Evolutionary conservation across 2,797 vertebrate species (phyloP).

Genomic region (Melanotaenia maccullochi): DNA sequence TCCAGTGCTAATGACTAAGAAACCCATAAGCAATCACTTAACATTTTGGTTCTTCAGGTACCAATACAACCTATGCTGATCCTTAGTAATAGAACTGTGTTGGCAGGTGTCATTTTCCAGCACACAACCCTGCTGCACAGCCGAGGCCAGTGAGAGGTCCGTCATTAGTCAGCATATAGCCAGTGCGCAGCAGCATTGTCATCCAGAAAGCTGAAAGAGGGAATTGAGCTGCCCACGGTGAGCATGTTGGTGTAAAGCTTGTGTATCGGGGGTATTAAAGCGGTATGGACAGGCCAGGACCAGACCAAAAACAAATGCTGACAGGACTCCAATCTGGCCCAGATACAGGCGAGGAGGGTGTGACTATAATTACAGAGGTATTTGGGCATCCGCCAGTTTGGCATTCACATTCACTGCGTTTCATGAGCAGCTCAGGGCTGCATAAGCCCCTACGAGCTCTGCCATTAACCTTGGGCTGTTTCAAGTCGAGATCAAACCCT

Average conservation of each 20-base stretch:
- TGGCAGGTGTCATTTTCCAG: slow-evolving; percentile 42
- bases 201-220: slow-evolving; percentile 64
- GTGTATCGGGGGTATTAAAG: slow-evolving; percentile 63
- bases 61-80: slow-evolving; percentile 18
- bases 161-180: slow-evolving; percentile 75
- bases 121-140: slow-evolving; percentile 21
- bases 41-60: slow-evolving; percentile 17
- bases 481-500: slow-evolving; percentile 60
- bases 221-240: slow-evolving; percentile 58
- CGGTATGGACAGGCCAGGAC: slow-evolving; percentile 44
- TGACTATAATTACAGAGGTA: slow-evolving; percentile 77
- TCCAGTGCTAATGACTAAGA: neutral
- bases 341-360: slow-evolving; percentile 64
- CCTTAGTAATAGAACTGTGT: slow-evolving; percentile 32
- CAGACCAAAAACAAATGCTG: slow-evolving; percentile 71
- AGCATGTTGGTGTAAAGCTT: slow-evolving; percentile 48
- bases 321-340: slow-evolving; percentile 69
- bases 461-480: slow-evolving; percentile 70
- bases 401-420: slow-evolving; percentile 56
- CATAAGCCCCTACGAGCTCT: slow-evolving; percentile 54
- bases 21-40: neutral
- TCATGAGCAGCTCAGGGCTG: slow-evolving; percentile 65
- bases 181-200: slow-evolving; percentile 59
- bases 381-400: slow-evolving; percentile 68
- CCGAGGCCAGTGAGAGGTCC: slow-evolving; percentile 56